Conservation (phyloP, 2,113 vertebrate species). For the Pavo muticus region DNA sequence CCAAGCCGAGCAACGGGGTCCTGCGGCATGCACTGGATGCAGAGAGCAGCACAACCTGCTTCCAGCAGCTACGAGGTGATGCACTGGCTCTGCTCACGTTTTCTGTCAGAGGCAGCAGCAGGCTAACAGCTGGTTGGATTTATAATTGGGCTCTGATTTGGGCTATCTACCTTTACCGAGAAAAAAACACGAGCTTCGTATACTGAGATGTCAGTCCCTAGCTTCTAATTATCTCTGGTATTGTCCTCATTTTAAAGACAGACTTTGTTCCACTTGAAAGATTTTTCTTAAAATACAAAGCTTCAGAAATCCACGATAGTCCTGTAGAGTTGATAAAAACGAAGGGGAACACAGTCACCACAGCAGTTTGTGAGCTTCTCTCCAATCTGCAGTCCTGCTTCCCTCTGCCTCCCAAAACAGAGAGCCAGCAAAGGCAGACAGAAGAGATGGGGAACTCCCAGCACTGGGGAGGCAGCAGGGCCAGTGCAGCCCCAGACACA, state of each 20-base stretch:
- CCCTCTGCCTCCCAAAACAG: fast-evolving
- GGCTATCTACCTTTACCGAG: background rate
- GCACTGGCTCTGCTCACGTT: fast-evolving
- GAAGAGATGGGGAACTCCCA: background rate
- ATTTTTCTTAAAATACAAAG: background rate
- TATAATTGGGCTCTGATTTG: background rate
- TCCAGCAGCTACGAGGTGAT: conserved; percentile 95
- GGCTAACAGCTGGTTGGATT: background rate
- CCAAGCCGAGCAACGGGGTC: conserved; percentile 92
- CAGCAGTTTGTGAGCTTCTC: background rate
- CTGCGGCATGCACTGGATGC: conserved; percentile 76
- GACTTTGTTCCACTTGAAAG: background rate
- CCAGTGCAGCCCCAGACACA: background rate
- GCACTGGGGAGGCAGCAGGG: background rate
- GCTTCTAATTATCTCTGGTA: background rate
- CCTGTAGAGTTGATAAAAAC: background rate
- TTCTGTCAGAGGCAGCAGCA: background rate
- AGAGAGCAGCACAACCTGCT: conserved; percentile 86
- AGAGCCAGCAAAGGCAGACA: background rate
- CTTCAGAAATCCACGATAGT: background rate
- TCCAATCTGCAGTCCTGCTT: background rate
- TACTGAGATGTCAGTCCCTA: background rate
- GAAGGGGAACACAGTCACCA: background rate
- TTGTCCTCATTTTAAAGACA: background rate
- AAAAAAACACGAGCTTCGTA: background rate